Base-by-base conservation (phyloP, 2,113 vertebrate species). In the Peucedramus taeniatus region DNA sequence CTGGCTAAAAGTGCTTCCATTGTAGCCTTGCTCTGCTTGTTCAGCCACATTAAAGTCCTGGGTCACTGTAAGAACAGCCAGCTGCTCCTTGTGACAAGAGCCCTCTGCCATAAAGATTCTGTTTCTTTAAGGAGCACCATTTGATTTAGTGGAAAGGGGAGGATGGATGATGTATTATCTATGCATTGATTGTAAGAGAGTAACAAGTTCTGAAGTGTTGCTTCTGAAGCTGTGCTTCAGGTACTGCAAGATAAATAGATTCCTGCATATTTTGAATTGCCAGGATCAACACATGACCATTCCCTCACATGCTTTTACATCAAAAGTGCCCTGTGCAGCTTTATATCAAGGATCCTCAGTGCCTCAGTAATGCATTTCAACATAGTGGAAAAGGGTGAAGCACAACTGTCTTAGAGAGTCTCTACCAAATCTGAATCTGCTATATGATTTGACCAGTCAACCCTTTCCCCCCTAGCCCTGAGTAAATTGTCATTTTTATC, bases 1-100 rank as follows among this genome's bases (percentile, higher is more conserved):
- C 81, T 90, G 91, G 81, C 91, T 97, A 77, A 81, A 96, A 97
- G 44, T 51, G 30, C 30, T 74, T 90, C 30, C 64, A 31, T 31
- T 64, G 65, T 59, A 78, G 70, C n/a, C 66, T 93, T 4, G 0
- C 39, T 65, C 61, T 95, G 74, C 70, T 90, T 89, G n/a, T 75
- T 35, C 54, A 81, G 35, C 26, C 65, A 24, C 20, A 10, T 28
- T 35, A 11, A 91, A 90, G 15, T 57, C 47, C 63, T 66, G 39
- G 64, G 37, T 79, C 47, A 15, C n/a, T 45, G 17, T 40, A 64
- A 74, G 13, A 80, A 45, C 88, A 78, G 64, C 30, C 59, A 51
- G 15, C 47, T 89, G 53, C 51, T 84, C 33, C 71, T 50, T 89
- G 40, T 69, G 64, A 59, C 76, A 63, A 31, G 42, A 70, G 21